phyloP scores from a whole-genome alignment of 2,888 invertebrate species.

The Pharmacophagus antenor region DNA sequence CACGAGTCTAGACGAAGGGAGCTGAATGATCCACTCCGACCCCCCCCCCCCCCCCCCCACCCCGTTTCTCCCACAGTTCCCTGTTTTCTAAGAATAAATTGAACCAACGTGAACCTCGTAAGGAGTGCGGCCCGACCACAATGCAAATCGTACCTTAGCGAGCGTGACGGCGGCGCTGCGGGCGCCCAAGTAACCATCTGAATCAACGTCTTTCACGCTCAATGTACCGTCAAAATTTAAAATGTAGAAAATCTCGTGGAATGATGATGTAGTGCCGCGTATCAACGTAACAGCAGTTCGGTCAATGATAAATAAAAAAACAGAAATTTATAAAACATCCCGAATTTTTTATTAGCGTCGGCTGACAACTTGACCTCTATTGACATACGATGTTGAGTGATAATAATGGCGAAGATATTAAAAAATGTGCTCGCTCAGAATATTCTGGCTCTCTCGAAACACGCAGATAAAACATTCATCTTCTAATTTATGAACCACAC shows the following conservation, averaged over 20 bases:
- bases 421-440: no score
- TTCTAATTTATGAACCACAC: no score
- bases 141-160: conserved; percentile 55
- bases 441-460: no score
- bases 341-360: not conserved
- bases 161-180: conserved; percentile 10
- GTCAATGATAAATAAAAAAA: not conserved
- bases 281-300: not conserved
- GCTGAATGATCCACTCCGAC: conserved; percentile 16
- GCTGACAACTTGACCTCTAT: not conserved
- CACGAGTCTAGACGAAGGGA: conserved; percentile 27
- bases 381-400: no score
- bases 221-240: conserved; percentile 25
- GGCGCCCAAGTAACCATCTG: conserved; percentile 7
- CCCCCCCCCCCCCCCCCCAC: not conserved
- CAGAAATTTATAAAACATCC: not conserved
- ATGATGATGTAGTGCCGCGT: conserved; percentile 1
- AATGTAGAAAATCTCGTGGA: conserved; percentile 10
- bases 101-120: conserved; percentile 28
- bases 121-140: conserved; percentile 40
- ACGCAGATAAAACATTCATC: no score
- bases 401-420: no score
- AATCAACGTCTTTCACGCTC: conserved; percentile 19
- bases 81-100: conserved; percentile 26
- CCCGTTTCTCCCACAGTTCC: no score